Conservation (phyloP, 1,140 invertebrate species). For the Eubasilissa regina region DNA sequence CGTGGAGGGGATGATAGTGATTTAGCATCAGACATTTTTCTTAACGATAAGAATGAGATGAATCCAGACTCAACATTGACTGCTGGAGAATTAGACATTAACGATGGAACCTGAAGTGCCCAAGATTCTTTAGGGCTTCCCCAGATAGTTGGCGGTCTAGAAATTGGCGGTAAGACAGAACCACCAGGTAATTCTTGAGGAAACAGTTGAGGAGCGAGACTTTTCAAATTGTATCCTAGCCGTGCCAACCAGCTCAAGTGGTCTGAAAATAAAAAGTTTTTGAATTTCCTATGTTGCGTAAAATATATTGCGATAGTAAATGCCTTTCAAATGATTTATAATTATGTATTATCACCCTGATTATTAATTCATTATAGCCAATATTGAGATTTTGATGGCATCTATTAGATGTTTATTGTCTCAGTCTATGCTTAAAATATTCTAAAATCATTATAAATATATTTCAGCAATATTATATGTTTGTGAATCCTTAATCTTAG, state of each 20-base stretch:
- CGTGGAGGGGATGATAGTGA: constrained; percentile 81
- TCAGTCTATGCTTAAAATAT: too few species aligned
- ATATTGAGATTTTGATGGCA: too few species aligned
- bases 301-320: too few species aligned
- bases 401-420: too few species aligned
- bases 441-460: too few species aligned
- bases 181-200: constrained; percentile 77
- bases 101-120: constrained; percentile 68
- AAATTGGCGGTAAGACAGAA: constrained; percentile 75
- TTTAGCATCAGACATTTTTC: constrained; percentile 81
- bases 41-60: constrained; percentile 82
- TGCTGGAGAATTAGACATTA: constrained; percentile 71
- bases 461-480: too few species aligned
- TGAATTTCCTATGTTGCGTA: too few species aligned
- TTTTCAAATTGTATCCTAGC: constrained; percentile 90
- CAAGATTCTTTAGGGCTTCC: constrained; percentile 71
- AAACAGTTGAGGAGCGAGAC: constrained; percentile 88
- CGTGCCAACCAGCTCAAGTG: constrained; percentile 87
- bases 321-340: too few species aligned
- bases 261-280: constrained; percentile 73
- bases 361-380: too few species aligned
- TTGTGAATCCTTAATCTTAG: too few species aligned
- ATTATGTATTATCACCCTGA: too few species aligned
- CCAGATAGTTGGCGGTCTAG: constrained; percentile 75
- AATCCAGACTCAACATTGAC: constrained; percentile 85